These are phyloP conservation scores for Aspidiotus destructor DNA, from an alignment of 2,888 invertebrate genomes.

Conservation along the genomic window DNA sequence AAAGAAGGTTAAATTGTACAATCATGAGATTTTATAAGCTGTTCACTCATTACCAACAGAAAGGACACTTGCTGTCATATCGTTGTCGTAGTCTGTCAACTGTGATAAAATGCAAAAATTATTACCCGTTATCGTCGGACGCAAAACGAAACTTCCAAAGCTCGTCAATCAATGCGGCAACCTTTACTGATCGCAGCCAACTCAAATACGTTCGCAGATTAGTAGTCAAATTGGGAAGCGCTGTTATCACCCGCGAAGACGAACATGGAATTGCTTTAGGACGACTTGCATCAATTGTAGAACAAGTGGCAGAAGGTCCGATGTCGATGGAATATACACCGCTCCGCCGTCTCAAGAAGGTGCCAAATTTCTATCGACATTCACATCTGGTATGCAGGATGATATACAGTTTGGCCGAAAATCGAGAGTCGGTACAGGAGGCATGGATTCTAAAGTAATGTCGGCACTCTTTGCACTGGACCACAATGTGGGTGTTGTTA, in stretches of 20 bases:
- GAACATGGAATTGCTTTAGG: slow-evolving; percentile 94
- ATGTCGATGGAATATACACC: slow-evolving; percentile 97
- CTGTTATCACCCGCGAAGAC: slow-evolving; percentile 94
- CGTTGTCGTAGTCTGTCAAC: no score
- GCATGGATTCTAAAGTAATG: slow-evolving; percentile 96
- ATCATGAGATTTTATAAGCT: no score
- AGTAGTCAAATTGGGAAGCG: slow-evolving; percentile 94
- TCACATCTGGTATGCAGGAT: slow-evolving; percentile 69
- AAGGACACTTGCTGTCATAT: no score
- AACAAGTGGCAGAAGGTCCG: slow-evolving; percentile 98
- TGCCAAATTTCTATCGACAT: slow-evolving; percentile 85
- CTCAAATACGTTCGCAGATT: slow-evolving; percentile 79
- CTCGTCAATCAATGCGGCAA: slow-evolving; percentile 51
- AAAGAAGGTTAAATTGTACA: no score
- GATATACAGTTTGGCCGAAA: slow-evolving; percentile 84
- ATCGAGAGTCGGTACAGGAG: slow-evolving; percentile 85
- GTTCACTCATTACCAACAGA: no score
- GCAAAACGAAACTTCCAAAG: slow-evolving; percentile 43
- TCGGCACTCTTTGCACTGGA: slow-evolving; percentile 95
- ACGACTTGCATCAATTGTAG: slow-evolving; percentile 91
- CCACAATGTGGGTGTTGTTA: slow-evolving; percentile 90
- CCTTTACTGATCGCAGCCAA: slow-evolving; percentile 77
- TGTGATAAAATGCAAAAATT: no score
- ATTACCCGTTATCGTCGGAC: slow-evolving; percentile 14
- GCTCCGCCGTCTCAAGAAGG: slow-evolving; percentile 91